Evolutionary conservation across 2,797 vertebrate species (phyloP).

Genomic region (Crypturellus tataupa): DNA sequence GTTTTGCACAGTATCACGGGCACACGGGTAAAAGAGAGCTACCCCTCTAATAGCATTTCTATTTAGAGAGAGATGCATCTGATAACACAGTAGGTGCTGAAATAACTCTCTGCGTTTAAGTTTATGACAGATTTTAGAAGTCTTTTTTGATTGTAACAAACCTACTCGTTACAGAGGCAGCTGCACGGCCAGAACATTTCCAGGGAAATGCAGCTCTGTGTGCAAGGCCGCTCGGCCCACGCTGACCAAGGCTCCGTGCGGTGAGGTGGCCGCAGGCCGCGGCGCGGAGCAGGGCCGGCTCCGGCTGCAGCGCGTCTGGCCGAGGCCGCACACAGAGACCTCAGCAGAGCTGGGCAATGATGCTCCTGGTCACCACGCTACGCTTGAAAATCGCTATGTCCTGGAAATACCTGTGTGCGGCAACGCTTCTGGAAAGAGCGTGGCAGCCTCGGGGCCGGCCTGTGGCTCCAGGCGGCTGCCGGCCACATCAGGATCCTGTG

Average conservation of each 20-base stretch:
- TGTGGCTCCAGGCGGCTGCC: background rate
- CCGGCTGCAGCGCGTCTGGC: fast-evolving
- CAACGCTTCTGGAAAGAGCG: background rate
- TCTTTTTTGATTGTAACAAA: background rate
- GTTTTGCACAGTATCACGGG: background rate
- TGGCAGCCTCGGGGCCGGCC: background rate
- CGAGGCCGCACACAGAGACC: background rate
- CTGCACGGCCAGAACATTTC: background rate
- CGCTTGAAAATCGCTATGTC: background rate
- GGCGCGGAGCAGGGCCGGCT: background rate
- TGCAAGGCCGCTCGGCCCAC: background rate
- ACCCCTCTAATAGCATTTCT: background rate
- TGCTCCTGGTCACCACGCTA: background rate
- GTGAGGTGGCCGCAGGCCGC: background rate
- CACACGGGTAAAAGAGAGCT: background rate
- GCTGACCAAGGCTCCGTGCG: fast-evolving
- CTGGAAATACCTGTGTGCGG: fast-evolving
- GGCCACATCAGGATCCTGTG: no score
- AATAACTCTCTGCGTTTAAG: background rate
- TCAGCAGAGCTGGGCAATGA: background rate
- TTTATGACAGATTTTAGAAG: background rate
- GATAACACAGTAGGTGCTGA: background rate
- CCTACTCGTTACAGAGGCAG: background rate
- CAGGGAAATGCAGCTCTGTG: background rate
- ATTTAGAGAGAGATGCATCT: background rate